Conservation (phyloP, 2,797 vertebrate species). For the Chelonia mydas region DNA sequence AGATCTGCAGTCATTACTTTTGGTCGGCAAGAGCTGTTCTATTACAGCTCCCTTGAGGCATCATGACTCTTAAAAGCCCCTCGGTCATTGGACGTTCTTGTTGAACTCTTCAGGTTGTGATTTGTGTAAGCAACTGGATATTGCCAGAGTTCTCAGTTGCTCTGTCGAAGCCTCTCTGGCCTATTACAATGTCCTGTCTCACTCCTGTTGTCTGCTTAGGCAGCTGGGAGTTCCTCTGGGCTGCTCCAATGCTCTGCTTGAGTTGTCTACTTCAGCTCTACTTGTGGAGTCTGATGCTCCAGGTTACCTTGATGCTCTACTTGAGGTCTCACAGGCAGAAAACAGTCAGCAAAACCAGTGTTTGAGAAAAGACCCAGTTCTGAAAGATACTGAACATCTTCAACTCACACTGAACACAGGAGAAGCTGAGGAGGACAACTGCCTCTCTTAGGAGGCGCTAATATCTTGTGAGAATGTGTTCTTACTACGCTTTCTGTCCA, state of each 20-base stretch:
- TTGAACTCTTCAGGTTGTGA: background rate
- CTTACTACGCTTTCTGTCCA: too few species aligned
- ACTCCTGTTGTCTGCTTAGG: background rate
- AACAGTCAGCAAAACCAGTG: background rate
- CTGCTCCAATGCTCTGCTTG: background rate
- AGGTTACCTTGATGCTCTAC: fast-evolving
- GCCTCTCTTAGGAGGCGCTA: background rate
- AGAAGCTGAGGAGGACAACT: background rate
- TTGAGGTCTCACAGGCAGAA: background rate
- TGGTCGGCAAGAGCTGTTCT: conserved; percentile 14
- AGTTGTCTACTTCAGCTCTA: fast-evolving
- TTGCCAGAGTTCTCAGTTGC: background rate
- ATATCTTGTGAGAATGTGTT: background rate
- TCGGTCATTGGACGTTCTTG: background rate
- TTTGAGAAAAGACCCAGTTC: background rate
- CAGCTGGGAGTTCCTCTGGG: background rate
- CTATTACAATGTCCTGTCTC: background rate
- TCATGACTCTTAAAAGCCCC: conserved; percentile 1
- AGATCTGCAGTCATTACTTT: conserved; percentile 20
- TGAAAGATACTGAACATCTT: background rate
- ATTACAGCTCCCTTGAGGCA: background rate
- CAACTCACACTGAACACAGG: background rate
- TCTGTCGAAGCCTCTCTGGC: background rate
- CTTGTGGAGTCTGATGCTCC: background rate
- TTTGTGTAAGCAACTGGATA: background rate